These are phyloP conservation scores for Uloborus plumipes DNA, from an alignment of 2,888 invertebrate genomes.

Conservation along the genomic window DNA sequence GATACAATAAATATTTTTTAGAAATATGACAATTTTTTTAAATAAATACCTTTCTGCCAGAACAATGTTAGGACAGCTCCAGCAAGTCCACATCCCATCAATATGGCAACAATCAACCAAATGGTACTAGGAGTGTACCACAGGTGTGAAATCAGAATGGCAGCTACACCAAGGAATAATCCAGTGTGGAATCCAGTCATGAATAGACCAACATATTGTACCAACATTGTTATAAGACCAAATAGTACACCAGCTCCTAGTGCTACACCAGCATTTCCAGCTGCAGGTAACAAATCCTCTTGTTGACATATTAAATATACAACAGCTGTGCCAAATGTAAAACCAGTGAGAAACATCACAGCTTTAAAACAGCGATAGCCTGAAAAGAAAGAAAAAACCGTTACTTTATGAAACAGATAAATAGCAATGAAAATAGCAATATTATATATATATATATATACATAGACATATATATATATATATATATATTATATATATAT, in stretches of 20 bases:
- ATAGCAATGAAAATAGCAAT: background rate
- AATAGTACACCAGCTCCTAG: conserved; percentile 82
- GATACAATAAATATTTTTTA: background rate
- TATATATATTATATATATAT: no score
- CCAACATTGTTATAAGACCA: conserved; percentile 85
- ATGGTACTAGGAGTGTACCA: conserved; percentile 70
- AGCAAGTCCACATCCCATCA: conserved; percentile 79
- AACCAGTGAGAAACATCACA: conserved; percentile 88
- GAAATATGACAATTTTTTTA: no score
- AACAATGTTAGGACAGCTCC: conserved; percentile 81
- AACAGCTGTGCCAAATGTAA: conserved; percentile 85
- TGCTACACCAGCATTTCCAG: conserved; percentile 77
- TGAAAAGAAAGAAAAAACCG: conserved; percentile 71
- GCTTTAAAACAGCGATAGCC: conserved; percentile 91
- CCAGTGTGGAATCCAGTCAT: conserved; percentile 86
- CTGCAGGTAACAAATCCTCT: conserved; percentile 66
- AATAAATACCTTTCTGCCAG: conserved; percentile 78
- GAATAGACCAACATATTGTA: conserved; percentile 85
- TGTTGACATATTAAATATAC: conserved; percentile 76
- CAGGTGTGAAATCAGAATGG: conserved; percentile 69
- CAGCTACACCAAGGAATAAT: conserved; percentile 72
- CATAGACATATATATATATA: no score
- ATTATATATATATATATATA: no score
- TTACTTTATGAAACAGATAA: background rate
- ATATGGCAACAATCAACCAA: conserved; percentile 80